phyloP scores from a whole-genome alignment of 2,113 vertebrate genomes.

The Pteronura brasiliensis region DNA sequence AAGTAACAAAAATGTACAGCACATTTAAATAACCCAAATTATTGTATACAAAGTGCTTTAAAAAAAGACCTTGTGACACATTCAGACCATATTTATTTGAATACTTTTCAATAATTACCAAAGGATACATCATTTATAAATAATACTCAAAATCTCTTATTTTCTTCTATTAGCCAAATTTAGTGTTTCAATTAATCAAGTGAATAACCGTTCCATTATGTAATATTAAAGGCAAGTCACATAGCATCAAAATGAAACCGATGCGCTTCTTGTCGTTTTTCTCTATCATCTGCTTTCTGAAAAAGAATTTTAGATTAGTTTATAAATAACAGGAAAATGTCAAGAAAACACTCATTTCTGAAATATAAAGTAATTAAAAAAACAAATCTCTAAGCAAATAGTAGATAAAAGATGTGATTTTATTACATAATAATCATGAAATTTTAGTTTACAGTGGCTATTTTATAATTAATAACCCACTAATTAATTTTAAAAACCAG shows the following conservation, averaged over 20 bases:
- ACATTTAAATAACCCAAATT: constrained; percentile 64
- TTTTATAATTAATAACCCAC: constrained; percentile 17
- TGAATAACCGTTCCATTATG: constrained; percentile 55
- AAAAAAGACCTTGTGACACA: constrained; percentile 70
- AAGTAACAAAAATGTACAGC: constrained; percentile 72
- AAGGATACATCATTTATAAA: constrained; percentile 82
- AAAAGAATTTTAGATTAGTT: constrained; percentile 76
- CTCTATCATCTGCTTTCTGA: constrained; percentile 98
- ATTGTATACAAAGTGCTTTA: constrained; percentile 69
- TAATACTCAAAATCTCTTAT: constrained; percentile 64
- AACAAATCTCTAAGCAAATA: not conserved
- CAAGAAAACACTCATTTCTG: not conserved
- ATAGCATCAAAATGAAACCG: constrained; percentile 99
- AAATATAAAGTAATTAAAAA: not conserved
- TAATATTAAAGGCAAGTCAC: constrained; percentile 84
- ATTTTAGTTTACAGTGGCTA: not conserved
- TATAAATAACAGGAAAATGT: not conserved
- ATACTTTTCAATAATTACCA: constrained; percentile 82
- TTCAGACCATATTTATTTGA: constrained; percentile 71
- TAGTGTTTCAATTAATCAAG: constrained; percentile 70
- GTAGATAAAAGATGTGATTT: not conserved
- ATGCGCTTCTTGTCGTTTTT: constrained; percentile 98
- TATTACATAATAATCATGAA: not conserved
- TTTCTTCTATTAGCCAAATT: constrained; percentile 55
- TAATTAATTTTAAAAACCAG: not conserved